phyloP scores from a whole-genome alignment of 2,113 vertebrate species.

The Sclerurus mexicanus region DNA sequence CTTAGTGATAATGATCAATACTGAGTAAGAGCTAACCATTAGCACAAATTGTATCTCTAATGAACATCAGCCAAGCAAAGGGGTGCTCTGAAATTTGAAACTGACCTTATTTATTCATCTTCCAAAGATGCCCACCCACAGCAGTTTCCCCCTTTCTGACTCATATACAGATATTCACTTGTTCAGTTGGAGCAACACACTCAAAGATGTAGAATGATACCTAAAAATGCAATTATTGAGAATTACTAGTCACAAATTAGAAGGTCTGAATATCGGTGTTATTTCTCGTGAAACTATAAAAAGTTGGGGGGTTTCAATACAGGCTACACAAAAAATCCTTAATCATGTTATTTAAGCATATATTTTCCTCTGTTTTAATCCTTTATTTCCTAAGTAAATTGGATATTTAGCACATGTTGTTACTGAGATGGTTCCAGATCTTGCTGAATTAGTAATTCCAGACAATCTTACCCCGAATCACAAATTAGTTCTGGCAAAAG shows the following conservation, averaged over 20 bases:
- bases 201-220: not conserved
- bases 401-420: not conserved
- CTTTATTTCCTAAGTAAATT: not conserved
- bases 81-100: not conserved
- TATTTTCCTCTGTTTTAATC: not conserved
- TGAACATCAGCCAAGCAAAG: not conserved
- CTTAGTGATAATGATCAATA: not conserved
- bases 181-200: not conserved
- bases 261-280: not conserved
- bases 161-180: not conserved
- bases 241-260: not conserved
- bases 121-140: not conserved
- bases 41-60: not conserved
- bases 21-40: not conserved
- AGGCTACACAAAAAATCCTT: not conserved
- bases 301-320: accelerated
- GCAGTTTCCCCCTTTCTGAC: not conserved
- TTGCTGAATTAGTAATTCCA: slow-evolving; percentile 15
- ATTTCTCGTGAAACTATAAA: not conserved
- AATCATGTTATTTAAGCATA: not conserved
- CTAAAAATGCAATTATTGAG: not conserved
- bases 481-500: not conserved
- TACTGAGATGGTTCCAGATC: not conserved
- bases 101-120: not conserved
- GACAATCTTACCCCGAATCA: not conserved